These are phyloP conservation scores for Babyrousa celebensis DNA, from an alignment of 2,797 vertebrate species.

Conservation along the genomic window DNA sequence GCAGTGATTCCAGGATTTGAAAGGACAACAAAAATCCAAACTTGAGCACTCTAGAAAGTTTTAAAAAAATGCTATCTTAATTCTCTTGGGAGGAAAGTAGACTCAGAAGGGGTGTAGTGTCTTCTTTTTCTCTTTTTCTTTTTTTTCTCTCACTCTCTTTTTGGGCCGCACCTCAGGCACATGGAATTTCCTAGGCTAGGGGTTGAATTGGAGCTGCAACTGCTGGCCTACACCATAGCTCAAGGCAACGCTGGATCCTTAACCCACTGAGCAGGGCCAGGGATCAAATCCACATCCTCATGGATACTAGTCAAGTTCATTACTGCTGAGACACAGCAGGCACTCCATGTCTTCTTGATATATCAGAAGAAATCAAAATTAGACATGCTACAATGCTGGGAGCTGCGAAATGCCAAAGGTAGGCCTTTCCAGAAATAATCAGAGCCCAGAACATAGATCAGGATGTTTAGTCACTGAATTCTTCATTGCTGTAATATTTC, in stretches of 20 bases:
- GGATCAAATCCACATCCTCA: no score
- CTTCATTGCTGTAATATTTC: not conserved
- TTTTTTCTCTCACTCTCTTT: no score
- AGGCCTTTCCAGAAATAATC: not conserved
- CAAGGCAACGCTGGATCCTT: no score
- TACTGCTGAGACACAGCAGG: no score
- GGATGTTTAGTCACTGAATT: not conserved
- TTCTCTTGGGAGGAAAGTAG: not conserved
- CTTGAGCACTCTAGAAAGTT: not conserved
- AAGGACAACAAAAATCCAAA: not conserved
- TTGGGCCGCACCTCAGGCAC: no score
- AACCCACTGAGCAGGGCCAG: no score
- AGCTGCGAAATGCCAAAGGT: not conserved
- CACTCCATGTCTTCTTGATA: not conserved
- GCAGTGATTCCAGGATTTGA: not conserved
- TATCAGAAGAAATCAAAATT: not conserved
- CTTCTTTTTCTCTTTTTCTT: not conserved
- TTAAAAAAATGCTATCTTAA: not conserved
- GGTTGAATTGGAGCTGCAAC: no score
- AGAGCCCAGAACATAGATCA: not conserved
- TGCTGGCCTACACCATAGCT: no score
- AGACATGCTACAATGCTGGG: not conserved
- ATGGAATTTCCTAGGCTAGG: no score
- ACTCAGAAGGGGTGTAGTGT: not conserved
- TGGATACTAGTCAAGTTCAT: no score